Evolutionary conservation across 2,797 vertebrate species (phyloP).

Genomic region (Periparus ater): DNA sequence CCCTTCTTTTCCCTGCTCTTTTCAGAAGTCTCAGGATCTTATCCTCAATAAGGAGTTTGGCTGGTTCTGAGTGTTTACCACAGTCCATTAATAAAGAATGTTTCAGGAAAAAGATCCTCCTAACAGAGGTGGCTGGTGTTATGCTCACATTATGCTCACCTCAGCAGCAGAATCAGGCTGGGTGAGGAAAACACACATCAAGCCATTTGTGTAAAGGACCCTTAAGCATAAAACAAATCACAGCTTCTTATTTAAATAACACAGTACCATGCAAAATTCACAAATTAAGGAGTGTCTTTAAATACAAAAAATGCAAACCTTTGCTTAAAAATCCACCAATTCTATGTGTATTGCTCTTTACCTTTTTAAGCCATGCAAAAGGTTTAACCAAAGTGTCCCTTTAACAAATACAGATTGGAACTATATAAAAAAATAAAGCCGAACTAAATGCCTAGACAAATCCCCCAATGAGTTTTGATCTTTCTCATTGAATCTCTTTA

Average conservation of each 20-base stretch:
- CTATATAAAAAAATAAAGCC: not conserved
- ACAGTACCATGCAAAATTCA: conserved; percentile 28
- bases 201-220: conserved; percentile 58
- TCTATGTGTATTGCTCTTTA: not conserved
- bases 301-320: conserved; percentile 24
- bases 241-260: conserved; percentile 42
- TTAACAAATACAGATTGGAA: conserved; percentile 15
- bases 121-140: conserved; percentile 43
- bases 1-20: not conserved
- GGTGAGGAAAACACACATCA: conserved; percentile 55
- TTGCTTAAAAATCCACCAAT: conserved; percentile 9
- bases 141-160: conserved; percentile 41
- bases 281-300: conserved; percentile 12
- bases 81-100: conserved; percentile 34
- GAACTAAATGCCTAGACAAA: not conserved
- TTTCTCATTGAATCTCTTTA: not conserved
- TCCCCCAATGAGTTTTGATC: not conserved
- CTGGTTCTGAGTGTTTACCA: not conserved
- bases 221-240: conserved; percentile 62
- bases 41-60: not conserved
- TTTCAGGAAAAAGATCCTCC: conserved; percentile 43
- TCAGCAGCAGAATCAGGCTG: conserved; percentile 55
- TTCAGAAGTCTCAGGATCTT: not conserved
- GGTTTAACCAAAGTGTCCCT: conserved; percentile 25
- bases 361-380: conserved; percentile 35